Evolutionary conservation across 2,888 invertebrate genomes (phyloP), one percentile per base, ranked within the genome.

Genomic region (Fragum fragum): DNA sequence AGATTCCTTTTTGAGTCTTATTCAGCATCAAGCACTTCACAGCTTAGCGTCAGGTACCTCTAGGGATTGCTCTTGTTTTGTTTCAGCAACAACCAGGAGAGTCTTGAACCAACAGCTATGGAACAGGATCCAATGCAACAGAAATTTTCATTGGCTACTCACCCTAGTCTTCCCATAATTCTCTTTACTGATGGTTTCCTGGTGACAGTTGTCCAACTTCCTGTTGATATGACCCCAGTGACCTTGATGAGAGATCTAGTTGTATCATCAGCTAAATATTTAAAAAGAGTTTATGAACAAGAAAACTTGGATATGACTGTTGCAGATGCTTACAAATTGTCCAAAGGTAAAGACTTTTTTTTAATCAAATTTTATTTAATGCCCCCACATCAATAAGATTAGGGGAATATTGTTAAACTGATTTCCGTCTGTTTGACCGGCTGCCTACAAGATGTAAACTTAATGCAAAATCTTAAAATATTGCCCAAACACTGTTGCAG

Each of bases 131-230:
- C 90, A 0, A 81, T 92, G 82, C 76, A 86, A 21, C 94, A 94
- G 79, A 83, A 87, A 66, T 94, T 93, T 76, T 93, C 94, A 16
- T 86, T 94, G 77, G 85, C 92, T 63, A 86, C 90, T 36, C 94
- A 94, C 79, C 93, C 94, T 0, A 82, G 89, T 36, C 88, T 92
- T 36, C 94, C 94, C 61, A 89, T 94, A 32, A 72, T 94, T 57
- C 90, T 94, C 26, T 93, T 89, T 83, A 92, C 93, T n/a, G 94
- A 94, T 86, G 94, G 94, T 28, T 93, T 91, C 88, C 88, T 92
- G 86, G 93, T 94, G 1, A 93, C 93, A 0, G 91, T 93, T 11
- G 76, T 91, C 2, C 92, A 92, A 73, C 83, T 93, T 29, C 90
- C 92, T 23, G 86, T 83, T 9, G 91, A 93, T 29, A 82, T 92